phyloP scores from a whole-genome alignment of 2,113 vertebrate species.

The Pygoscelis antarcticus region DNA sequence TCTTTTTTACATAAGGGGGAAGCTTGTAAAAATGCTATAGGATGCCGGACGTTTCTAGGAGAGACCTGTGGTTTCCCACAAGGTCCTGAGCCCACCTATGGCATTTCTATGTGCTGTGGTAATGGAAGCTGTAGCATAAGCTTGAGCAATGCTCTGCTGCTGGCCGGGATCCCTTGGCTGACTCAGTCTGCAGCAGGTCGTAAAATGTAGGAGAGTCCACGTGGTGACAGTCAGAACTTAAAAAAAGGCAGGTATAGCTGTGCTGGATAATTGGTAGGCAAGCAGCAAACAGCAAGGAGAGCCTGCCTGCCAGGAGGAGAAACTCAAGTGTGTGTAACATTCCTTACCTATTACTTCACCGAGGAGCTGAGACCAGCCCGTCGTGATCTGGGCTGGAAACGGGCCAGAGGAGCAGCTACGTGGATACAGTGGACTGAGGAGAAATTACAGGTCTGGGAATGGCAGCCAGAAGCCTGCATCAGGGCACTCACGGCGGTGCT shows the following conservation, averaged over 20 bases:
- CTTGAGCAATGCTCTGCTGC: background rate
- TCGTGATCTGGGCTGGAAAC: background rate
- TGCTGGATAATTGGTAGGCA: background rate
- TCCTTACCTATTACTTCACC: background rate
- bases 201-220: background rate
- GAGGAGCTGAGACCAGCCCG: background rate
- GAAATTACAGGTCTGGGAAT: background rate
- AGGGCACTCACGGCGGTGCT: rapidly evolving
- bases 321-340: background rate
- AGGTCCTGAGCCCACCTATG: background rate
- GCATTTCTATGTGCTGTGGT: background rate
- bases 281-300: background rate
- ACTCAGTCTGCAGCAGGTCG: background rate
- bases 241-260: background rate
- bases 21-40: background rate
- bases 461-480: background rate
- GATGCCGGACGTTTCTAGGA: background rate
- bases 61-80: background rate
- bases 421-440: background rate
- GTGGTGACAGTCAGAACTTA: background rate
- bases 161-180: background rate
- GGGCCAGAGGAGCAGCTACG: rapidly evolving
- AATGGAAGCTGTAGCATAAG: background rate
- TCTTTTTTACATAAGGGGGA: background rate
- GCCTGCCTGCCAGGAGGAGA: background rate